These are phyloP conservation scores for Mesocricetus auratus DNA, from an alignment of 2,113 vertebrate genomes.

Conservation along the genomic window DNA sequence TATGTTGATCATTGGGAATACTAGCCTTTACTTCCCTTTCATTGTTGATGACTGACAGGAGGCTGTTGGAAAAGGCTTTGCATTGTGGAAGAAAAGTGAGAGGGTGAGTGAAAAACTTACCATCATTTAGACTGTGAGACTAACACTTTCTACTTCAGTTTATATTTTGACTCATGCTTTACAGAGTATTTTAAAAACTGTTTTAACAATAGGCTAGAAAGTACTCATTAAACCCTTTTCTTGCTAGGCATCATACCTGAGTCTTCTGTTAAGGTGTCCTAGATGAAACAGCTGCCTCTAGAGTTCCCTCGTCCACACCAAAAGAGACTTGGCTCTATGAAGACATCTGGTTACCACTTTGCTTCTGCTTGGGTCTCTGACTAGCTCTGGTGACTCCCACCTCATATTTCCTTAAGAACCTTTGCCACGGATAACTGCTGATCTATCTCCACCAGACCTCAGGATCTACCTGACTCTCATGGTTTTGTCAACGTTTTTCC, in stretches of 20 bases:
- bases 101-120: conserved; percentile 23
- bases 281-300: not conserved
- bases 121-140: conserved; percentile 13
- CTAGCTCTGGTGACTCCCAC: fast-evolving
- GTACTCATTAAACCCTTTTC: conserved; percentile 34
- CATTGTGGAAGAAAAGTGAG: not conserved
- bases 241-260: not conserved
- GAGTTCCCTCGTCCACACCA: not conserved
- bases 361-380: not conserved
- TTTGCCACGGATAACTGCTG: not conserved
- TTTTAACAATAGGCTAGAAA: conserved; percentile 55
- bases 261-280: not conserved
- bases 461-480: not conserved
- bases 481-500: not conserved
- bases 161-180: conserved; percentile 64
- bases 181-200: conserved; percentile 53
- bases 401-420: not conserved
- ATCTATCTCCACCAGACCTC: not conserved
- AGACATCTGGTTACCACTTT: not conserved
- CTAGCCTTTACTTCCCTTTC: not conserved
- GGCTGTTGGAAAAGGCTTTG: not conserved
- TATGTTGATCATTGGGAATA: not conserved
- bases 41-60: not conserved
- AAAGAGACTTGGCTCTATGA: not conserved
- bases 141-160: conserved; percentile 51